A percentile compares a stretch with the other conserved stretches of the same genome.
Conservation (phyloP, 1,140 invertebrate species). For the Bombus haemorrhoidalis region DNA sequence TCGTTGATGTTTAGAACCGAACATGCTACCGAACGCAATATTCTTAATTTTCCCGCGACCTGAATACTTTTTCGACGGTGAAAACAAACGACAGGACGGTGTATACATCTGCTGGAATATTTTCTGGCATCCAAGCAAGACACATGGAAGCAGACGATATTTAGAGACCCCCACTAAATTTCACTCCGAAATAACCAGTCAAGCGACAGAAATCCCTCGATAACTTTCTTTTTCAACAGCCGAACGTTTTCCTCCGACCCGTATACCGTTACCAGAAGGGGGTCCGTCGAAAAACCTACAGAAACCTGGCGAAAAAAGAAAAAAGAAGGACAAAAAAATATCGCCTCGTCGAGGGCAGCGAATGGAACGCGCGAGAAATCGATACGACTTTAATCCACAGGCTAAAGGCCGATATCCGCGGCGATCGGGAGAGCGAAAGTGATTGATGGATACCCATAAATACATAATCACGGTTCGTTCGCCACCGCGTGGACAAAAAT, state of each 20-base stretch:
- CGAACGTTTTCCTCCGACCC: not conserved
- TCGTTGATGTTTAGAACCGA: not conserved
- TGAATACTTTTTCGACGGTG: not conserved
- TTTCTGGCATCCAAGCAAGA: not conserved
- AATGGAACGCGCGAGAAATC: constrained; percentile 63
- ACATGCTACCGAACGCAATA: too few species aligned
- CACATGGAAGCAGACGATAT: not conserved
- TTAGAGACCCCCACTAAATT: constrained; percentile 3
- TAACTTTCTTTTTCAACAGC: constrained; percentile 23
- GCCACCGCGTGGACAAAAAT: constrained; percentile 61
- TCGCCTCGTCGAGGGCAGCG: constrained; percentile 27
- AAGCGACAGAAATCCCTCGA: not conserved
- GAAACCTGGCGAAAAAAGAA: constrained; percentile 13
- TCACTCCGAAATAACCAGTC: not conserved
- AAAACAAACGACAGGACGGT: not conserved
- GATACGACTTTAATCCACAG: constrained; percentile 67
- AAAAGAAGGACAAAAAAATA: constrained; percentile 24
- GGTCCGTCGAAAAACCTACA: not conserved
- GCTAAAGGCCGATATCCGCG: constrained; percentile 67
- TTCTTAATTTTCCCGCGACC: not conserved
- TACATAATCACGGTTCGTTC: constrained; percentile 65
- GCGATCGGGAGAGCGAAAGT: constrained; percentile 69
- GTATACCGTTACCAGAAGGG: not conserved
- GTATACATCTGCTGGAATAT: not conserved
- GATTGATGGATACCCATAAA: constrained; percentile 69